Conservation (phyloP, 1,140 invertebrate genomes). For the Idris sp. region DNA sequence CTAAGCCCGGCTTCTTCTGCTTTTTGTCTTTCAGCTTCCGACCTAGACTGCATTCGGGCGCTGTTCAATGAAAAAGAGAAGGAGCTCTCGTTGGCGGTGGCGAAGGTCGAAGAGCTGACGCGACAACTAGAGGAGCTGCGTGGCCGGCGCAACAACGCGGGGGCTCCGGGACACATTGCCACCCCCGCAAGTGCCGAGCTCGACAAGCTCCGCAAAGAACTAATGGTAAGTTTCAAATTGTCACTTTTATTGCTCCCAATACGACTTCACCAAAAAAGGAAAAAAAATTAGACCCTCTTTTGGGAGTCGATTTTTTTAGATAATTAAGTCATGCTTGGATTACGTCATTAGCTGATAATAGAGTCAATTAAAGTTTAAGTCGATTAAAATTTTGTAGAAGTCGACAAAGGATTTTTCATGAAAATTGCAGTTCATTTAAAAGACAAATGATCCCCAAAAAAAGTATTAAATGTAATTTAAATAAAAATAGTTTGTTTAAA, state of each 20-base stretch:
- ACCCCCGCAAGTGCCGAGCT: slow-evolving; percentile 89
- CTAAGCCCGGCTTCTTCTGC: slow-evolving; percentile 46
- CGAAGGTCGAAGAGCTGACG: slow-evolving; percentile 96
- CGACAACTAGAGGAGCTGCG: slow-evolving; percentile 94
- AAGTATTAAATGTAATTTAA: too few species aligned
- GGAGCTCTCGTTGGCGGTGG: slow-evolving; percentile 94
- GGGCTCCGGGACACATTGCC: slow-evolving; percentile 78
- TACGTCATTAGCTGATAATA: neutral
- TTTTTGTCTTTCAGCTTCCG: slow-evolving; percentile 84
- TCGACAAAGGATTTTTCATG: too few species aligned
- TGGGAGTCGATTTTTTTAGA: slow-evolving; percentile 1
- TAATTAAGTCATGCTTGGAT: neutral
- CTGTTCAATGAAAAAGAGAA: slow-evolving; percentile 99
- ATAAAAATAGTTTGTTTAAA: too few species aligned
- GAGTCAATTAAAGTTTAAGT: too few species aligned
- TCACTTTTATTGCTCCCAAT: neutral
- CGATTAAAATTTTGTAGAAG: too few species aligned
- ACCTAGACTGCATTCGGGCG: slow-evolving; percentile 95
- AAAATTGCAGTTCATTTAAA: too few species aligned
- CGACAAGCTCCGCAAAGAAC: slow-evolving; percentile 92
- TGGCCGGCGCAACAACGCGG: slow-evolving; percentile 80
- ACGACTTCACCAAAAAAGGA: slow-evolving; percentile 2
- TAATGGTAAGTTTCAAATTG: slow-evolving; percentile 86
- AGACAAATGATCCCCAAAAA: too few species aligned
- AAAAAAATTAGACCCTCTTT: too few species aligned